Conservation (phyloP, 1,140 invertebrate species). For the Drosophila watanabei region DNA sequence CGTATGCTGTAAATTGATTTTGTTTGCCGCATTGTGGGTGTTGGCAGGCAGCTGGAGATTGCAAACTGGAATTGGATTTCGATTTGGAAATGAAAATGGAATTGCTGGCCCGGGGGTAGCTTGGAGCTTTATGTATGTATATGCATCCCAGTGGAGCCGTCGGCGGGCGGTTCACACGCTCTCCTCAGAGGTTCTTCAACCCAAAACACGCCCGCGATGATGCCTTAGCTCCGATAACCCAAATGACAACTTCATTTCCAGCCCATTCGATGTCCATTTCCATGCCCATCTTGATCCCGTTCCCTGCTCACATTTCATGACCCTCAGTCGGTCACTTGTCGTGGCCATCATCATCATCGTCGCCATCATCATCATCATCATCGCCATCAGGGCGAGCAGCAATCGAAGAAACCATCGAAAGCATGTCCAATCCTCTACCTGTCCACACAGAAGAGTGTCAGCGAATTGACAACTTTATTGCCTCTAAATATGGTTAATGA, state of each 20-base stretch:
- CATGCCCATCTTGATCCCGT: constrained; percentile 34
- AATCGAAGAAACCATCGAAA: constrained; percentile 55
- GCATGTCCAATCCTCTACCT: constrained; percentile 54
- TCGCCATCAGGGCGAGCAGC: neutral
- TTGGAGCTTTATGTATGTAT: neutral
- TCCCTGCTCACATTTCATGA: constrained; percentile 48
- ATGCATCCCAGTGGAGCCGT: constrained; percentile 12
- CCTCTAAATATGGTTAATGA: constrained; percentile 80
- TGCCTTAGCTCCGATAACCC: constrained; percentile 46
- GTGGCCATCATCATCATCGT: constrained; percentile 32
- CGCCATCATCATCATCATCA: constrained; percentile 13
- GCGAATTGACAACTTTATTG: constrained; percentile 78
- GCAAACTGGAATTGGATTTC: constrained; percentile 35
- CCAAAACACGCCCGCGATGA: constrained; percentile 9
- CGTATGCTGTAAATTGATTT: constrained; percentile 64
- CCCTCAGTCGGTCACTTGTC: constrained; percentile 24
- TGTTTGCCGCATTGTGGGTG: constrained; percentile 53
- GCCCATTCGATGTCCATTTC: constrained; percentile 42
- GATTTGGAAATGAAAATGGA: constrained; percentile 40
- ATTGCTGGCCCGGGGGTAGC: constrained; percentile 13
- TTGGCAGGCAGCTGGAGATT: constrained; percentile 30
- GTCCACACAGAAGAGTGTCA: constrained; percentile 35
- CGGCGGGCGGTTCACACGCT: constrained; percentile 36
- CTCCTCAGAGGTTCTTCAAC: constrained; percentile 44
- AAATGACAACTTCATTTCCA: constrained; percentile 60